These are phyloP conservation scores for Gibbula magus DNA, from an alignment of 2,888 invertebrate genomes.

Conservation along the genomic window DNA sequence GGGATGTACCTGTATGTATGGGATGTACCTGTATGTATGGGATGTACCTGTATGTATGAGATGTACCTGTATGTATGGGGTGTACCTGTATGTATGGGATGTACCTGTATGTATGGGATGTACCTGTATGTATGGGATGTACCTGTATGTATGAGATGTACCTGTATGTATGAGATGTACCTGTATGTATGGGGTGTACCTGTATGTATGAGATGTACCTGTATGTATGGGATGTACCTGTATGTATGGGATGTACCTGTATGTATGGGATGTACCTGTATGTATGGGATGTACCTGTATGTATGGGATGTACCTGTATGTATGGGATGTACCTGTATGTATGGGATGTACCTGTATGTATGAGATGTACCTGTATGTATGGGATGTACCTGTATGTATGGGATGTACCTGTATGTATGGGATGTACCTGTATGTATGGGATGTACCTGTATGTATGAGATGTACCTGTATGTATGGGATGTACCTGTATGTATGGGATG, in stretches of 20 bases:
- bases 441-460: slow-evolving; percentile 76
- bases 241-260: no score
- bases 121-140: no score
- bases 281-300: slow-evolving; percentile 80
- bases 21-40: no score
- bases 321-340: slow-evolving; percentile 82
- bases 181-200: no score
- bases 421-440: no score
- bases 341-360: slow-evolving; percentile 81
- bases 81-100: no score
- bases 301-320: no score
- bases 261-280: slow-evolving; percentile 85
- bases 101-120: slow-evolving; percentile 65
- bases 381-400: slow-evolving; percentile 79
- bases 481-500: slow-evolving; percentile 95
- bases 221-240: slow-evolving; percentile 77
- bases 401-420: slow-evolving; percentile 83
- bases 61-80: slow-evolving; percentile 85
- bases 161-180: slow-evolving; percentile 74
- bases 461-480: slow-evolving; percentile 86
- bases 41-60: slow-evolving; percentile 77
- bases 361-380: no score
- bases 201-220: slow-evolving; percentile 87
- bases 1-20: slow-evolving; percentile 82
- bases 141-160: slow-evolving; percentile 91